Evolutionary conservation across 2,113 vertebrate genomes (phyloP).

Genomic region (Sclerurus mexicanus): DNA sequence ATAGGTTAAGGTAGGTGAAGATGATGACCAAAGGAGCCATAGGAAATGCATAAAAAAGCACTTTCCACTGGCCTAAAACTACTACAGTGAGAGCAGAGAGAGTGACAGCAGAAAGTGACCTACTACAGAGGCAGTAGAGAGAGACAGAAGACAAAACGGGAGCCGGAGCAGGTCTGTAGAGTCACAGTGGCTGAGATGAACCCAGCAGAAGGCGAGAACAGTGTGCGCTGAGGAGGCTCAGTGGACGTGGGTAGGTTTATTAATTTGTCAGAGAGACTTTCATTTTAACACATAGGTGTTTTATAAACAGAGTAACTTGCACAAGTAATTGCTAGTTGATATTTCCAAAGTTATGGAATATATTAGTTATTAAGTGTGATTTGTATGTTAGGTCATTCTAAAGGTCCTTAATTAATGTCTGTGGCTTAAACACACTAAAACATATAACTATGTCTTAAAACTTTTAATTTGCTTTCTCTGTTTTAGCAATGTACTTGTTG

Average conservation of each 20-base stretch:
- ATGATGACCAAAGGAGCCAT: neutral
- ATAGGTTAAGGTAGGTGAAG: neutral
- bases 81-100: neutral
- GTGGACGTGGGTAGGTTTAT: neutral
- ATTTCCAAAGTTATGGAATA: neutral
- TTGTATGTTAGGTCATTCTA: neutral
- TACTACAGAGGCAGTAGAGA: neutral
- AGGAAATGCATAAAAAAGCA: neutral
- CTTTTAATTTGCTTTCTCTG: neutral
- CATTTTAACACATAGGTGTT: neutral
- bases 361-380: neutral
- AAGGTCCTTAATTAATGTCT: neutral
- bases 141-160: neutral
- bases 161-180: neutral
- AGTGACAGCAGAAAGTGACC: neutral
- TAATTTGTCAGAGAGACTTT: neutral
- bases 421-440: neutral
- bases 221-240: neutral
- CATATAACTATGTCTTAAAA: neutral
- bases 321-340: neutral
- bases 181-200: neutral
- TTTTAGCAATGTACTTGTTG: neutral
- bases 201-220: neutral
- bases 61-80: neutral
- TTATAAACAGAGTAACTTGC: neutral